These are phyloP conservation scores for Galerucella calmariensis DNA, from an alignment of 2,888 invertebrate species.

Conservation along the genomic window DNA sequence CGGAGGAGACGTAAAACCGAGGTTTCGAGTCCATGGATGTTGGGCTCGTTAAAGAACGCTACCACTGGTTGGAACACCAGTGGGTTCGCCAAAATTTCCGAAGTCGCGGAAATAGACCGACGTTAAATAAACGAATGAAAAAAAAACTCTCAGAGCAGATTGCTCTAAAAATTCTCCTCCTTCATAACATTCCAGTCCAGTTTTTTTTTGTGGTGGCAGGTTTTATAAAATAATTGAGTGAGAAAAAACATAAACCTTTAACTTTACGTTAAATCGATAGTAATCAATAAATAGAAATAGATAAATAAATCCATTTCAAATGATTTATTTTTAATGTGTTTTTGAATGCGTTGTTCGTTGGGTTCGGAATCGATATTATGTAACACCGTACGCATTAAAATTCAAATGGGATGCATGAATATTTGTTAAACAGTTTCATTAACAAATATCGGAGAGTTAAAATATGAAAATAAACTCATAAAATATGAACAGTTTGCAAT, in stretches of 20 bases:
- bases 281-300: neutral
- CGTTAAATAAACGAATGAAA: no score
- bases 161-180: no score
- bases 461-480: neutral
- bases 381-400: conserved; percentile 23
- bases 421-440: conserved; percentile 28
- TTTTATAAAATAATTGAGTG: conserved; percentile 9
- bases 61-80: no score
- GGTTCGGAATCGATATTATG: conserved; percentile 24
- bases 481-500: neutral
- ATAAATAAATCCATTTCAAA: conserved; percentile 14
- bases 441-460: conserved; percentile 14
- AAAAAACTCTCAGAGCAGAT: no score
- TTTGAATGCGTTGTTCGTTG: conserved; percentile 21
- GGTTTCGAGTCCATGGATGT: no score
- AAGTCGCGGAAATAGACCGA: no score
- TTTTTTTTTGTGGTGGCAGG: neutral
- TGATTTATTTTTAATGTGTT: conserved; percentile 28
- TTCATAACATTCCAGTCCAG: no score
- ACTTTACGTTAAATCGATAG: conserved; percentile 18
- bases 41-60: no score
- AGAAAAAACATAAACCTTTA: conserved; percentile 8
- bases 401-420: conserved; percentile 30
- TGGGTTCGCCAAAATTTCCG: no score
- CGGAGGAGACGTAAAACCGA: no score